A percentile compares a stretch with the other conserved stretches of the same genome.
These are phyloP conservation scores for Gadus chalcogrammus DNA, from an alignment of 2,113 vertebrate genomes.

Conservation along the genomic window DNA sequence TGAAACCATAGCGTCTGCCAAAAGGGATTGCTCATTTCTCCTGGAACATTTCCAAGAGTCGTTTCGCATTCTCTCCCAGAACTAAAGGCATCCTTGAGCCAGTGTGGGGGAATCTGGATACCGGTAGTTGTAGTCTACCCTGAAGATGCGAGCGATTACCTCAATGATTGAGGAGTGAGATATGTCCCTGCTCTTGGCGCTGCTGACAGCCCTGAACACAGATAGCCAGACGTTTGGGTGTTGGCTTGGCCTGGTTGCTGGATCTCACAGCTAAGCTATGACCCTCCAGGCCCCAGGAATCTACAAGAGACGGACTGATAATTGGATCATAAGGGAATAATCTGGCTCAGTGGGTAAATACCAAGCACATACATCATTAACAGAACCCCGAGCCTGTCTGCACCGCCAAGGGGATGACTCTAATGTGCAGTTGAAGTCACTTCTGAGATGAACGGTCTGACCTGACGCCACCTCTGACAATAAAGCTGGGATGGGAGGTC, in stretches of 20 bases:
- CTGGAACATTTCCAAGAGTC: background rate
- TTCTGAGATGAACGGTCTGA: slow-evolving; percentile 24
- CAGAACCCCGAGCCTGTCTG: slow-evolving; percentile 34
- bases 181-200: background rate
- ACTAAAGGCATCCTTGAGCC: background rate
- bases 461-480: slow-evolving; percentile 1
- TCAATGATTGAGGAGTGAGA: background rate
- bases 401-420: slow-evolving; percentile 35
- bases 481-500: too few species aligned
- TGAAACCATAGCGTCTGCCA: background rate
- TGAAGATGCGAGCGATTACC: slow-evolving; percentile 13
- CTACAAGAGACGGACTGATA: slow-evolving; percentile 41
- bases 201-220: background rate
- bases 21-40: background rate
- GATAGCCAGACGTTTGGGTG: background rate
- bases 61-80: background rate
- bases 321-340: slow-evolving; percentile 60
- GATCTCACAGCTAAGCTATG: slow-evolving; percentile 39
- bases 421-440: slow-evolving; percentile 37
- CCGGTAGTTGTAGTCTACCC: background rate
- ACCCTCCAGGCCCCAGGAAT: slow-evolving; percentile 43
- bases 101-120: background rate
- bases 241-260: slow-evolving; percentile 16
- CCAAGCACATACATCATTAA: slow-evolving; percentile 53
- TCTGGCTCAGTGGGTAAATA: slow-evolving; percentile 59